Evolutionary conservation across 2,888 invertebrate genomes (phyloP).

Genomic region (Xanthia icteritia): DNA sequence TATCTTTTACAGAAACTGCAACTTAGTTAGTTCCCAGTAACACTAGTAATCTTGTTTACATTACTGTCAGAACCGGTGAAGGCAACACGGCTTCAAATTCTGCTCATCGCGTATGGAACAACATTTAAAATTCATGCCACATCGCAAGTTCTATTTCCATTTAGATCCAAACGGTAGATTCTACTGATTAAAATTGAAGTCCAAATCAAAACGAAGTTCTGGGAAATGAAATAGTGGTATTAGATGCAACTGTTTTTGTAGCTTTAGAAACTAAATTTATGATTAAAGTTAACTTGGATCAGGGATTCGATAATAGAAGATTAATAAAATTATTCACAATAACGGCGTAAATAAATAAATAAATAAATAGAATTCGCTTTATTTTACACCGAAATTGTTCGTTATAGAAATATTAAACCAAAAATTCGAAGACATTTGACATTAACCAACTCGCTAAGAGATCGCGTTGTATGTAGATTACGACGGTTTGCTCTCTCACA

Average conservation of each 20-base stretch:
- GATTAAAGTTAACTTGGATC: not conserved
- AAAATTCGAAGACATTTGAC: not conserved
- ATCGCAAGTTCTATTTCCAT: constrained; percentile 30
- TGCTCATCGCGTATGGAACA: constrained; percentile 11
- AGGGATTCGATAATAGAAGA: not conserved
- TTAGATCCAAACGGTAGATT: constrained; percentile 40
- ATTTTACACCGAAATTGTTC: too few relatives aligned
- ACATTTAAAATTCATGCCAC: constrained; percentile 43
- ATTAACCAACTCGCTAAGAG: not conserved
- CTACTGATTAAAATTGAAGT: constrained; percentile 38
- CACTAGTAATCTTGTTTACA: not conserved
- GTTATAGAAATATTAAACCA: not conserved
- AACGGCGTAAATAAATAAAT: too few relatives aligned
- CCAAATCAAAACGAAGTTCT: constrained; percentile 16
- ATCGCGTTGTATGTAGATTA: not conserved
- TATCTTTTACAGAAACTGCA: constrained; percentile 11
- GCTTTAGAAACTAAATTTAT: not conserved
- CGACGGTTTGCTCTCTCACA: not conserved
- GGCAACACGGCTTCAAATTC: not conserved
- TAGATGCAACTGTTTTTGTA: not conserved
- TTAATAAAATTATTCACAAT: not conserved
- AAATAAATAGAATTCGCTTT: too few relatives aligned
- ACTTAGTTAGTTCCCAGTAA: not conserved
- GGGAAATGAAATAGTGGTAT: constrained; percentile 5
- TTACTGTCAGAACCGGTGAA: not conserved